Conservation (phyloP, 2,888 invertebrate species). For the Scrobipalpa atriplicella region DNA sequence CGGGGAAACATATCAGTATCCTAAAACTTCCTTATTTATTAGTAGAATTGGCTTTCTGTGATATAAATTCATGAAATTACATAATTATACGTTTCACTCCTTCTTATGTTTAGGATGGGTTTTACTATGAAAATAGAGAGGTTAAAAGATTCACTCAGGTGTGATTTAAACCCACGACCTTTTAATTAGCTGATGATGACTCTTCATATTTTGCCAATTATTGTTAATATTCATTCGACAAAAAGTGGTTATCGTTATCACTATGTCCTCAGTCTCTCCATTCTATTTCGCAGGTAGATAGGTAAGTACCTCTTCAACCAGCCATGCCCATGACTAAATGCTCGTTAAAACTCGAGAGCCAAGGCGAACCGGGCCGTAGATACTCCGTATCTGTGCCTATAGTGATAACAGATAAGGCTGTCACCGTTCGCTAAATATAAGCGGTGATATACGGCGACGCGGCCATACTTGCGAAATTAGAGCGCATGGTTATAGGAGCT, state of each 20-base stretch:
- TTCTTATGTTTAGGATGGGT: too few relatives aligned
- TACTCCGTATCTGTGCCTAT: conserved; percentile 68
- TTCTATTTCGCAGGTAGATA: neutral
- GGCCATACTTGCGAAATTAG: conserved; percentile 76
- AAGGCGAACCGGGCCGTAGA: conserved; percentile 54
- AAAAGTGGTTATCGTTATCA: neutral
- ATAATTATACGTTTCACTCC: too few relatives aligned
- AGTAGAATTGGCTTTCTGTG: too few relatives aligned
- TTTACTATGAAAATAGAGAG: too few relatives aligned
- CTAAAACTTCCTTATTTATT: too few relatives aligned
- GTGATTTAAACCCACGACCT: too few relatives aligned
- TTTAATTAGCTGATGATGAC: too few relatives aligned
- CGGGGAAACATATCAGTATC: too few relatives aligned
- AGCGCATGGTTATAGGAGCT: conserved; percentile 50
- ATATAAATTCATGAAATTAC: too few relatives aligned
- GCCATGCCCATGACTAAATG: conserved; percentile 15
- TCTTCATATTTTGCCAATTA: too few relatives aligned
- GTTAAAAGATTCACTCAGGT: too few relatives aligned
- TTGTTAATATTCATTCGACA: too few relatives aligned
- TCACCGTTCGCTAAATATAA: conserved; percentile 72
- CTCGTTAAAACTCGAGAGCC: conserved; percentile 18
- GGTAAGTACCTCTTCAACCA: conserved; percentile 13
- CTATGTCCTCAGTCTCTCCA: neutral
- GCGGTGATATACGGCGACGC: conserved; percentile 67
- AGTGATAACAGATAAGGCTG: conserved; percentile 81